Conservation (phyloP, 2,113 vertebrate species). For the Microtus montanus region DNA sequence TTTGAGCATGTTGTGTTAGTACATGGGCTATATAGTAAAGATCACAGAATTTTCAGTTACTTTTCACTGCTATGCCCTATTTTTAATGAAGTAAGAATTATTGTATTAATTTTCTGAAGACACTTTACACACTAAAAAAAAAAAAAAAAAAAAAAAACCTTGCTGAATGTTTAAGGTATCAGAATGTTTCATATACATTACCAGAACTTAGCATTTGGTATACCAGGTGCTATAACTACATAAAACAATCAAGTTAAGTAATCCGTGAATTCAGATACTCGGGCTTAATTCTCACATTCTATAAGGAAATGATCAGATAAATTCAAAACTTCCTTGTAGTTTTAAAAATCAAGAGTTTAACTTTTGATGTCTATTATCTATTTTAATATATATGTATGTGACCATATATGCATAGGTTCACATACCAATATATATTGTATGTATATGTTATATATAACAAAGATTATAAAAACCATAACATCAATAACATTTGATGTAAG, state of each 20-base stretch:
- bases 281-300: conserved; percentile 23
- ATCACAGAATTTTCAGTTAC: conserved; percentile 38
- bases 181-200: conserved; percentile 29
- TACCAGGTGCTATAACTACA: conserved; percentile 7
- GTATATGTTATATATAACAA: not conserved
- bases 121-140: not conserved
- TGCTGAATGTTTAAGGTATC: not conserved
- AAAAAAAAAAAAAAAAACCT: conserved; percentile 3
- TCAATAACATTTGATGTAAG: conserved; percentile 33
- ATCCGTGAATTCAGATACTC: not conserved
- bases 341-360: conserved; percentile 51
- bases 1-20: not conserved
- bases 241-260: conserved; percentile 18
- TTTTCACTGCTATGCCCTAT: not conserved
- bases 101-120: conserved; percentile 35
- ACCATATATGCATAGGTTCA: not conserved
- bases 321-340: not conserved
- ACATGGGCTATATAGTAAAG: not conserved
- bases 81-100: conserved; percentile 27
- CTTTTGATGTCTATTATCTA: not conserved
- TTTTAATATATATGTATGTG: not conserved
- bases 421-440: not conserved
- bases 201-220: not conserved
- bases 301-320: not conserved
- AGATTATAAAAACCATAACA: conserved; percentile 35